Conservation (phyloP, 2,888 invertebrate genomes). For the Spilarctia lutea region DNA sequence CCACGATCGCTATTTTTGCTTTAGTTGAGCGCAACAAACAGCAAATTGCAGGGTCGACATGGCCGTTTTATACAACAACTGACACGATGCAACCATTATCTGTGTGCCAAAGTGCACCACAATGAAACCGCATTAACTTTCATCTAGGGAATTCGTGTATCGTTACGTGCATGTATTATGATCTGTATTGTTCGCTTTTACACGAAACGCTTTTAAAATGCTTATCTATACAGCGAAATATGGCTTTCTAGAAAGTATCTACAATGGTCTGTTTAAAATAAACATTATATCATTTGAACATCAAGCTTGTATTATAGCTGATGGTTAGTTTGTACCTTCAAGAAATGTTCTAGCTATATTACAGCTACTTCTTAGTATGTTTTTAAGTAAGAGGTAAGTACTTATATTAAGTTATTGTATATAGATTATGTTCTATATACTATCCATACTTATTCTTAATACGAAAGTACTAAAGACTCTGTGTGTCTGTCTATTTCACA, state of each 20-base stretch:
- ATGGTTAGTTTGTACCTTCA: neutral
- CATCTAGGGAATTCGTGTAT: constrained; percentile 39
- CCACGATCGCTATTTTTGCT: constrained; percentile 54
- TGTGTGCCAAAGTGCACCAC: constrained; percentile 46
- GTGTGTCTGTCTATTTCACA: too few species aligned
- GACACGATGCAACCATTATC: constrained; percentile 55
- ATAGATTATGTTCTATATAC: too few species aligned
- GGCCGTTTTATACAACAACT: constrained; percentile 42
- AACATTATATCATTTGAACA: neutral
- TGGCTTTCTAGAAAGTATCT: neutral
- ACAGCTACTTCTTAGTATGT: too few species aligned
- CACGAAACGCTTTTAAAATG: neutral
- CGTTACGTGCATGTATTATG: constrained; percentile 36
- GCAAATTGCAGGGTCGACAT: constrained; percentile 53
- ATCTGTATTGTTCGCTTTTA: constrained; percentile 1
- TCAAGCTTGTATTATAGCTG: neutral
- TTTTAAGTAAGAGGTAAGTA: neutral
- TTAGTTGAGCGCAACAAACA: constrained; percentile 45
- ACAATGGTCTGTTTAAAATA: neutral
- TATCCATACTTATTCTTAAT: too few species aligned
- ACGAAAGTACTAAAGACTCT: too few species aligned
- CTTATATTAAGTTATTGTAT: too few species aligned
- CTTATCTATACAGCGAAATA: neutral
- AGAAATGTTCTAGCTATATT: too few species aligned
- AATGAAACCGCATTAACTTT: constrained; percentile 51